phyloP scores from a whole-genome alignment of 2,797 vertebrate genomes.

The Glyptemys insculpta region DNA sequence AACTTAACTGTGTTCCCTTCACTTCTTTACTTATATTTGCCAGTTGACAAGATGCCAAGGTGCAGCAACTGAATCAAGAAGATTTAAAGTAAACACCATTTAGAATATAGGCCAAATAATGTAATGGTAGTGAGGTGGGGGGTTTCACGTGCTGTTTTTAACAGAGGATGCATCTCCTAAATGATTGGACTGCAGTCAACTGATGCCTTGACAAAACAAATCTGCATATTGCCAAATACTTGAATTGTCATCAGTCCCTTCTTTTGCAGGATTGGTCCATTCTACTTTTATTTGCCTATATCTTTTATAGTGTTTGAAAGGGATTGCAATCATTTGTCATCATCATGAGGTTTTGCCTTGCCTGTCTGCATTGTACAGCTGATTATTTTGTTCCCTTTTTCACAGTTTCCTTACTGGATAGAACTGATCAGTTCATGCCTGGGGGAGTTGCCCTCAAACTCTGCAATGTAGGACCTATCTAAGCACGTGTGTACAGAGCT shows the following conservation, averaged over 20 bases:
- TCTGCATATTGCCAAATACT: constrained; percentile 13
- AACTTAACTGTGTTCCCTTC: constrained; percentile 54
- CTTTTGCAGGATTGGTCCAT: not conserved
- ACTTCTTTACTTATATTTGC: constrained; percentile 57
- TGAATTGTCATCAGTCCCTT: not conserved
- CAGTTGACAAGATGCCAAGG: constrained; percentile 59
- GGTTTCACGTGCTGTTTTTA: not conserved
- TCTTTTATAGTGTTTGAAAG: not conserved
- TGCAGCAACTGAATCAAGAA: constrained; percentile 56
- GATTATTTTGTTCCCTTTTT: not conserved
- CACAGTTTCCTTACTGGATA: not conserved
- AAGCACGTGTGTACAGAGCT: not conserved
- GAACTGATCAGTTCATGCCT: not conserved
- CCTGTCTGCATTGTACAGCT: fast-evolving
- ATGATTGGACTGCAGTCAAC: constrained; percentile 4
- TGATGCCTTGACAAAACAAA: constrained; percentile 19
- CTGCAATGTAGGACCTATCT: not conserved
- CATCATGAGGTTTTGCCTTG: not conserved
- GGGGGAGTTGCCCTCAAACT: not conserved
- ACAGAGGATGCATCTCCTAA: not conserved
- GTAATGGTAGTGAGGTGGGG: not conserved
- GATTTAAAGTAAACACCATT: constrained; percentile 61
- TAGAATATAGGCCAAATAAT: constrained; percentile 49
- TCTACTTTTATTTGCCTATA: not conserved
- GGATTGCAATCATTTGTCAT: not conserved